Percentiles rank a stretch among this genome's conserved stretches.
These are phyloP conservation scores for Nymphalis urticae DNA, from an alignment of 2,888 invertebrate species.

Conservation along the genomic window DNA sequence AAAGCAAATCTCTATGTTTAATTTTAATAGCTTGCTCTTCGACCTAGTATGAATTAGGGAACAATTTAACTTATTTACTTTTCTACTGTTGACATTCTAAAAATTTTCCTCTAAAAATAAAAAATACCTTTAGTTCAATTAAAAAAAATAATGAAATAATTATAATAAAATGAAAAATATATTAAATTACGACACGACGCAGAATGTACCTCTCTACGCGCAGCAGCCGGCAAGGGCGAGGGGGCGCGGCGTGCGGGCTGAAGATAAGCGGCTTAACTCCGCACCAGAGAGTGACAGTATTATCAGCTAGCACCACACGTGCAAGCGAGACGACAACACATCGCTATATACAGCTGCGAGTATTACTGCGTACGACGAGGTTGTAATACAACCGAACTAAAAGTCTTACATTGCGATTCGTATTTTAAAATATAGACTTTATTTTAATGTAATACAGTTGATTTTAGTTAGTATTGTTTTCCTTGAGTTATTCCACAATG, in stretches of 20 bases:
- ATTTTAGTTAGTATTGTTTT: conserved; percentile 37
- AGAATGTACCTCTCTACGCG: conserved; percentile 69
- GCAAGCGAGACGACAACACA: conserved; percentile 55
- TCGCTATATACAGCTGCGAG: conserved; percentile 75
- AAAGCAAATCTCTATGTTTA: no score
- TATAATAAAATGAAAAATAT: conserved; percentile 33
- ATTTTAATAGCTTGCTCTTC: no score
- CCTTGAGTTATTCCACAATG: conserved; percentile 47
- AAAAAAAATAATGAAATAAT: conserved; percentile 3
- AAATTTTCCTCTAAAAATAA: no score
- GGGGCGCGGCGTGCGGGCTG: conserved; percentile 75
- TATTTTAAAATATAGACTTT: conserved; percentile 42
- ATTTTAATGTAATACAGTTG: conserved; percentile 31
- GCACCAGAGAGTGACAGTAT: conserved; percentile 59
- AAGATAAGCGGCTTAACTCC: conserved; percentile 81
- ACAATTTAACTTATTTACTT: no score
- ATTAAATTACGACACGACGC: conserved; percentile 46
- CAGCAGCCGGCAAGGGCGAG: conserved; percentile 66
- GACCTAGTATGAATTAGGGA: no score
- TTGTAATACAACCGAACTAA: conserved; percentile 45
- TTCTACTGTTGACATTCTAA: no score
- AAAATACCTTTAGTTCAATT: no score
- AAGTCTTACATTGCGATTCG: conserved; percentile 46
- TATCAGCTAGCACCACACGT: conserved; percentile 40
- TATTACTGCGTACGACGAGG: conserved; percentile 66